These are phyloP conservation scores for Meteorus colon DNA, from an alignment of 2,888 invertebrate species.

Conservation along the genomic window DNA sequence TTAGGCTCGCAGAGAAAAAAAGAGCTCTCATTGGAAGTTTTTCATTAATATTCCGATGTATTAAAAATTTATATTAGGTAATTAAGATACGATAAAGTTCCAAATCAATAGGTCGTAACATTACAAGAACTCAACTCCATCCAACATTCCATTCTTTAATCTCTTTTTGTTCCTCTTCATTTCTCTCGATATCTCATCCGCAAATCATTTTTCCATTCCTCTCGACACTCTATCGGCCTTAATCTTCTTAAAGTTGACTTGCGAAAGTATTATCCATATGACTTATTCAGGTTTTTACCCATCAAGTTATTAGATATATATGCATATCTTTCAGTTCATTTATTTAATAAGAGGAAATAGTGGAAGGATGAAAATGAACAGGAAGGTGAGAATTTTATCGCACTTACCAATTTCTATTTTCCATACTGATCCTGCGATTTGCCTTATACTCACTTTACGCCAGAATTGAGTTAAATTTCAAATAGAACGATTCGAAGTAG, in stretches of 20 bases:
- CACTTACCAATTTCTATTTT: not conserved
- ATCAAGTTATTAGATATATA: not conserved
- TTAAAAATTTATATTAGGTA: not conserved
- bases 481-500: not conserved
- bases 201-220: not conserved
- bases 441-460: not conserved
- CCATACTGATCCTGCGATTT: not conserved
- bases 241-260: constrained; percentile 19
- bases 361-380: not conserved
- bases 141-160: no score
- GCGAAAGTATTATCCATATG: not conserved
- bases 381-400: not conserved
- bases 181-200: constrained; percentile 13
- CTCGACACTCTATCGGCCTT: constrained; percentile 6
- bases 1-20: not conserved
- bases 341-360: not conserved
- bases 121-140: not conserved
- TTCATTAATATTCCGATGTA: not conserved
- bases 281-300: not conserved
- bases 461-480: not conserved
- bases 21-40: not conserved
- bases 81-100: not conserved
- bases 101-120: not conserved
- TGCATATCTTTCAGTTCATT: not conserved
- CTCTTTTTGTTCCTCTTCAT: not conserved